Evolutionary conservation across 2,113 vertebrate genomes (phyloP), one percentile per base, ranked within the genome.

Genomic region (Malurus alboscapulatus): DNA sequence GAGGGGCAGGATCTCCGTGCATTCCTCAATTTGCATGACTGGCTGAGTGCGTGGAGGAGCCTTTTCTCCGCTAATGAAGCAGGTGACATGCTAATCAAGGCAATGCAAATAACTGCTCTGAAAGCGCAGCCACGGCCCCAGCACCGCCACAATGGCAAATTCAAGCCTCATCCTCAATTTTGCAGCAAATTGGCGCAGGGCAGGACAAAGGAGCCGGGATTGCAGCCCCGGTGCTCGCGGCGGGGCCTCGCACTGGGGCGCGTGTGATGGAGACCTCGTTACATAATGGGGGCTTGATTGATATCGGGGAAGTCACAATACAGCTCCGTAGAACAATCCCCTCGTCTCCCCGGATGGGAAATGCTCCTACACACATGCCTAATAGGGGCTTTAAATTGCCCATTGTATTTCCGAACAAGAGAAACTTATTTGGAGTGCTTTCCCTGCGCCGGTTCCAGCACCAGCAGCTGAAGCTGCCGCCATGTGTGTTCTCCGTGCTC

Each of bases 341-440:
- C 91, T 83, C 59, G 42, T 79, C 93, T 94, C 53, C 92, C 84
- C 25, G 61, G 62, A 91, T 54, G 86, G 95, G 94, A 93, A 95
- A 86, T 10, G 96, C 94, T 95, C 90, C 92, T 94, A 26, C 91
- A 87, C 86, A 90, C 87, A 45, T 1, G 44, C 92, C 91, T 92
- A 87, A 92, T 57, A 27, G 81, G 62, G 27, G 75, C 48, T 92
- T 87, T 55, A 93, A 94, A 94, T 95, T 96, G 93, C 90, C 88
- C 93, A 95, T 95, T 97, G 96, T 95, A 38, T 92, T 96, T 84
- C 88, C 36, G 94, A 96, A 97, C 87, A 97, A 94, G 89, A 92
- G 95, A 45, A 94, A 81, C 87, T 87, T 93, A 95, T 76, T 91
- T 95, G 92, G 90, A 94, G 87, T 77, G 10, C 80, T 81, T 90